These are phyloP conservation scores for Pristionchus pacificus DNA, from an alignment of 1,140 invertebrate species.

Conservation along the genomic window DNA sequence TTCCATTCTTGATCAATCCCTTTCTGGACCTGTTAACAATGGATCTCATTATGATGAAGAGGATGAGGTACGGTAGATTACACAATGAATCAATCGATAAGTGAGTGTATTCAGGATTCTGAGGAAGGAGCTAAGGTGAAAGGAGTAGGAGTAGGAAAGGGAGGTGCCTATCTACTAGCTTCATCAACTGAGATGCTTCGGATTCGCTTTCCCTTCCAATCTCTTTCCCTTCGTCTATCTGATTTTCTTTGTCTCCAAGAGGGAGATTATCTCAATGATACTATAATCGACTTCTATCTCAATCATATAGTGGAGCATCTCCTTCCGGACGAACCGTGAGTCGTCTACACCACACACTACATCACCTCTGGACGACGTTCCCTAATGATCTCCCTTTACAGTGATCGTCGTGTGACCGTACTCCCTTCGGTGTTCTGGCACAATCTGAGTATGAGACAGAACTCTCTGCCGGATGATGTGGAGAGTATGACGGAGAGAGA, in stretches of 20 bases:
- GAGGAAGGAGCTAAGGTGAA: not conserved
- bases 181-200: slow-evolving; percentile 31
- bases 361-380: not conserved
- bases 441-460: slow-evolving; percentile 24
- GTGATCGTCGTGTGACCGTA: slow-evolving; percentile 29
- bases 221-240: slow-evolving; percentile 25
- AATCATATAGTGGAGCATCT: slow-evolving; percentile 40
- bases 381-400: not conserved
- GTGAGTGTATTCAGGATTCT: too few relatives aligned
- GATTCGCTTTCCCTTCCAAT: slow-evolving; percentile 33
- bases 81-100: too few relatives aligned
- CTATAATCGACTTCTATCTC: slow-evolving; percentile 36
- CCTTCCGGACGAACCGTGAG: slow-evolving; percentile 29
- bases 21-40: not conserved
- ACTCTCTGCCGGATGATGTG: slow-evolving; percentile 6
- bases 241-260: slow-evolving; percentile 30
- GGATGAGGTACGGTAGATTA: not conserved
- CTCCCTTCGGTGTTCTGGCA: slow-evolving; percentile 38
- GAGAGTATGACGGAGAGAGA: slow-evolving; percentile 15
- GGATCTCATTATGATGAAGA: not conserved
- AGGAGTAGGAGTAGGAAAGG: not conserved
- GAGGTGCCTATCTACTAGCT: slow-evolving; percentile 5
- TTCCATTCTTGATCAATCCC: too few relatives aligned
- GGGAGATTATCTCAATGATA: slow-evolving; percentile 32
- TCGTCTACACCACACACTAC: not conserved